These are phyloP conservation scores for Brachionus rotundiformis DNA, from an alignment of 1,140 invertebrate genomes.

Conservation along the genomic window DNA sequence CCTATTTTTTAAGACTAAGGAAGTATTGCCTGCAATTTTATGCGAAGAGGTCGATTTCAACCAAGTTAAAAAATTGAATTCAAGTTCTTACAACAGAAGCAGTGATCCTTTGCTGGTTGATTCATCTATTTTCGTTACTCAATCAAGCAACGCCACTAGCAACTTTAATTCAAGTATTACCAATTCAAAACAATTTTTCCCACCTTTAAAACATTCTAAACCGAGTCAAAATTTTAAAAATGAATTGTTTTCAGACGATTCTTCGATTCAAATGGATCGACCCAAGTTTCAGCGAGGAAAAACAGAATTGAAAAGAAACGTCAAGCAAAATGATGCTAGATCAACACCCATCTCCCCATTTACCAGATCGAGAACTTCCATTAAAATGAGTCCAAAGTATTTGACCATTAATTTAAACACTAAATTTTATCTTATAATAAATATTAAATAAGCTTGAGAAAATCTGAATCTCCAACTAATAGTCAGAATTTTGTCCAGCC, in stretches of 20 bases:
- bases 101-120: not conserved
- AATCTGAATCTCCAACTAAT: not conserved
- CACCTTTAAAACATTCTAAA: constrained; percentile 8
- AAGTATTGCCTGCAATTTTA: constrained; percentile 4
- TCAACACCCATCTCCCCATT: not conserved
- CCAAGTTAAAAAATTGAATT: not conserved
- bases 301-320: not conserved
- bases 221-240: constrained; percentile 16
- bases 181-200: constrained; percentile 10
- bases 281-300: not conserved
- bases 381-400: constrained; percentile 40
- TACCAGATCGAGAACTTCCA: not conserved
- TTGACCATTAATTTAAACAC: not conserved
- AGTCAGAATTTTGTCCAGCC: constrained; percentile 22
- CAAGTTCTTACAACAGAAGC: not conserved
- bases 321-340: not conserved
- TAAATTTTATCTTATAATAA: not conserved
- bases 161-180: not conserved
- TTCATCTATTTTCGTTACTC: not conserved
- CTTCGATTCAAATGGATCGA: not conserved
- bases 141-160: not conserved
- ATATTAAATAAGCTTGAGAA: not conserved
- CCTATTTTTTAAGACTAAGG: constrained; percentile 12
- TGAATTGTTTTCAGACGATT: constrained; percentile 47
- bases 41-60: not conserved